Percentiles rank a stretch among this genome's conserved stretches.
phyloP scores from a whole-genome alignment of 2,113 vertebrate genomes.

The Excalfactoria chinensis region DNA sequence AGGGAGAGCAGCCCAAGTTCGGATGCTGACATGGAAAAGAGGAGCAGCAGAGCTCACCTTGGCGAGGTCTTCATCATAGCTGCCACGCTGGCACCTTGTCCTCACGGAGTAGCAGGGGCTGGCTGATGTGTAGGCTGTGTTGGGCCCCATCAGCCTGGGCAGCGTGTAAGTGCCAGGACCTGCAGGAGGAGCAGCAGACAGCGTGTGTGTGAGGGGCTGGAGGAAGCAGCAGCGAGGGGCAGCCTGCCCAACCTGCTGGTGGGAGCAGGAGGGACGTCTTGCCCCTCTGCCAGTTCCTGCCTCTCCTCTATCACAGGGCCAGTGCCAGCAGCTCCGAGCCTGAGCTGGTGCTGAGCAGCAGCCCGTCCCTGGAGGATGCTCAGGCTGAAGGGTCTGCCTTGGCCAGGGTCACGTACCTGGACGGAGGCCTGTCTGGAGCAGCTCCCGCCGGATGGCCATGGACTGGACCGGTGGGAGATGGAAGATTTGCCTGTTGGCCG shows the following conservation, averaged over 20 bases:
- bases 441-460: too few species aligned
- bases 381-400: too few species aligned
- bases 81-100: background rate
- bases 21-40: background rate
- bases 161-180: background rate
- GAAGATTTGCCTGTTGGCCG: too few species aligned
- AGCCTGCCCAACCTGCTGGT: background rate
- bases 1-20: background rate
- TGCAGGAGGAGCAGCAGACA: background rate
- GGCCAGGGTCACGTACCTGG: too few species aligned
- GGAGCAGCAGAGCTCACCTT: background rate
- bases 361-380: too few species aligned
- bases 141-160: background rate
- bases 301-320: too few species aligned
- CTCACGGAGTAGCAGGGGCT: background rate
- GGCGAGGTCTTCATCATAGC: background rate
- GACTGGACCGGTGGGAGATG: too few species aligned
- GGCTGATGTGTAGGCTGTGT: background rate
- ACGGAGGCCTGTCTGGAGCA: too few species aligned
- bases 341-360: too few species aligned
- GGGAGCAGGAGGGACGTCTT: background rate
- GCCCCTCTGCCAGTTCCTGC: too few species aligned
- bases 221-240: background rate
- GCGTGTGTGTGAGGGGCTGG: too few species aligned
- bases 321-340: too few species aligned